Evolutionary conservation across 2,797 vertebrate genomes (phyloP).

Genomic region (Cyprinodon diabolis): DNA sequence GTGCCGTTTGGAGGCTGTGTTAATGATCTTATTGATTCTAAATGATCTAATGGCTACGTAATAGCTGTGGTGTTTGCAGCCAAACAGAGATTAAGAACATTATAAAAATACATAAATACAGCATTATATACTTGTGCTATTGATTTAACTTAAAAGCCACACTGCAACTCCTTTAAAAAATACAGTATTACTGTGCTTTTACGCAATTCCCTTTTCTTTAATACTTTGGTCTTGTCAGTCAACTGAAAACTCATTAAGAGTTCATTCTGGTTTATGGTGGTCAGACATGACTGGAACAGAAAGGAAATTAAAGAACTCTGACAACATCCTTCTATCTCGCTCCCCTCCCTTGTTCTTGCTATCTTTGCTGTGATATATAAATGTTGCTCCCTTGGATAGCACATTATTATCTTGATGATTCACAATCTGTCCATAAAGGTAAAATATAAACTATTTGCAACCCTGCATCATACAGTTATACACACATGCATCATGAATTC

Average conservation of each 20-base stretch:
- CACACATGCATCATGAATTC: background rate
- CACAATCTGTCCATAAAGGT: slow-evolving; percentile 39
- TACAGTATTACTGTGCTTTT: background rate
- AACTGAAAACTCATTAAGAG: slow-evolving; percentile 14
- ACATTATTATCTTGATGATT: slow-evolving; percentile 46
- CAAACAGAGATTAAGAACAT: too few relatives aligned
- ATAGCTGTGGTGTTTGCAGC: too few relatives aligned
- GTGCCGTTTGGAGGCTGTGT: too few relatives aligned
- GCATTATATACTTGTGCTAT: background rate
- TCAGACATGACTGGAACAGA: slow-evolving; percentile 29
- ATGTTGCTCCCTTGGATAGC: slow-evolving; percentile 41
- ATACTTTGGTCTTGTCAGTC: slow-evolving; percentile 12
- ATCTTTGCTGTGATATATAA: slow-evolving; percentile 32
- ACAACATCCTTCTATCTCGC: slow-evolving; percentile 11
- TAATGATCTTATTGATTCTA: too few relatives aligned
- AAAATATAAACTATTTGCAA: slow-evolving; percentile 34
- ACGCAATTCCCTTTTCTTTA: background rate
- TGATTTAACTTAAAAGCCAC: slow-evolving; percentile 1
- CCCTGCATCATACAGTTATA: slow-evolving; percentile 15
- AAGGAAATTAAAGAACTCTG: slow-evolving; percentile 55
- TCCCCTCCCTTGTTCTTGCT: slow-evolving; percentile 9
- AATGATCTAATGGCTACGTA: too few relatives aligned
- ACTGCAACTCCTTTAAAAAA: slow-evolving; percentile 1
- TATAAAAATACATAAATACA: background rate
- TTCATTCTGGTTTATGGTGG: slow-evolving; percentile 21